Conservation (phyloP, 2,888 invertebrate species). For the Acronicta psi region DNA sequence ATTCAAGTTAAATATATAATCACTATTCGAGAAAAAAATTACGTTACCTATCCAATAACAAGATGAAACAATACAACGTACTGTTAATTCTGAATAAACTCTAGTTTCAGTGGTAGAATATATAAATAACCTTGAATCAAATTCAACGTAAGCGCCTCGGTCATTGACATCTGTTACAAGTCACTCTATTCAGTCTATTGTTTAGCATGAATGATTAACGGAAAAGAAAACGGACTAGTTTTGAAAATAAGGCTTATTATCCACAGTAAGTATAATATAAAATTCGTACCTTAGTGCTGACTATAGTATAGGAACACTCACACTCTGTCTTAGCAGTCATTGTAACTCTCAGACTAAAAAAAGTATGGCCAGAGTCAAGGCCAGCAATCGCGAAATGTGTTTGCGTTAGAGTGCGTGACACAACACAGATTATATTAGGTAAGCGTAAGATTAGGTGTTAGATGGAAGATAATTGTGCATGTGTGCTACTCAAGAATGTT, state of each 20-base stretch:
- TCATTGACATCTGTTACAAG: not conserved
- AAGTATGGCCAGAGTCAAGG: not conserved
- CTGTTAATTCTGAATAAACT: too few species aligned
- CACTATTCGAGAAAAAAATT: too few species aligned
- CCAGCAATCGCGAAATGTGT: not conserved
- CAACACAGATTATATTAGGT: not conserved
- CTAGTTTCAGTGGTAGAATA: too few species aligned
- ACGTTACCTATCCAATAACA: too few species aligned
- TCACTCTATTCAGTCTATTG: too few species aligned
- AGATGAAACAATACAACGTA: too few species aligned
- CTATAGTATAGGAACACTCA: constrained; percentile 34
- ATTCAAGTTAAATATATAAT: too few species aligned
- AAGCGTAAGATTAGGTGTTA: too few species aligned
- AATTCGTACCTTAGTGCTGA: constrained; percentile 29
- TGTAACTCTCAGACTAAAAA: not conserved
- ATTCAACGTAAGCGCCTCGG: not conserved
- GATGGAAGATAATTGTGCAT: not conserved
- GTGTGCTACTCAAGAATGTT: constrained; percentile 1
- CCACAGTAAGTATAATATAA: too few species aligned
- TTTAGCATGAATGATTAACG: not conserved
- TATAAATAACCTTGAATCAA: not conserved
- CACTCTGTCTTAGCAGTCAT: constrained; percentile 22
- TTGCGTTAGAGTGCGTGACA: not conserved
- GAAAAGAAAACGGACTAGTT: not conserved
- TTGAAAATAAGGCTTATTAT: too few species aligned